Evolutionary conservation across 1,140 invertebrate genomes (phyloP), one percentile per base, ranked within the genome.

Genomic region (Hycleus phaleratus): DNA sequence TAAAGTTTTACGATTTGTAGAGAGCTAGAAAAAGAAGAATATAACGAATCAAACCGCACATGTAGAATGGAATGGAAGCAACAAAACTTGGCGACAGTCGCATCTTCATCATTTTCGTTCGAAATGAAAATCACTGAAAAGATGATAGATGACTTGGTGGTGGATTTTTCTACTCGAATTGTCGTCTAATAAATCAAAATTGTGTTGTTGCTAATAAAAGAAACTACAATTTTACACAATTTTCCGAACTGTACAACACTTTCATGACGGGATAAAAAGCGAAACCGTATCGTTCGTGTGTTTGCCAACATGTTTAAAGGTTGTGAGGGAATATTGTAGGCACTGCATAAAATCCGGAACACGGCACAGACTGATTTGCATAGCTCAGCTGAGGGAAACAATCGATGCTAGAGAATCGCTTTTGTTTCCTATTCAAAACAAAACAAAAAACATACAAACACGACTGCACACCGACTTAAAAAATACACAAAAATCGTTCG

Each of bases 371-470:
- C 63, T 71, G 68, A 71, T 71, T 71, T 71, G 70, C 70, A 71
- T 71, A 71, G 70, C 70, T 70, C 70, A 71, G 70, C 70, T 71
- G 70, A 61, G 67, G 67, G 59, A 66, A 69, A 70, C 70, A 71
- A 71, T 71, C 70, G 70, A 71, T 71, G 65, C 56, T 49, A 57
- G 54, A 53, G 39, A 52, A 54, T 48, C 45, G 49, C 57, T 51
- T 54, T 59, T 51, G 57, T 59, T 51, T 47, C 56, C 39, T 46
- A 38, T 25, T 38, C 44, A 38, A 12, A 32, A 32, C 32, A 32
- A 32, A 32, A 32, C 32, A 32, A 32, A 4, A 32, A 4, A 32
- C 1, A 32, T 7, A 1, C 32, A 32, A 5, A 32, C 4, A 32
- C 32, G 7, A 32, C 18, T 18, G 18, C 18, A 18, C 18, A 32